Conservation (phyloP, 2,888 invertebrate genomes). For the Glaucopsyche alexis region DNA sequence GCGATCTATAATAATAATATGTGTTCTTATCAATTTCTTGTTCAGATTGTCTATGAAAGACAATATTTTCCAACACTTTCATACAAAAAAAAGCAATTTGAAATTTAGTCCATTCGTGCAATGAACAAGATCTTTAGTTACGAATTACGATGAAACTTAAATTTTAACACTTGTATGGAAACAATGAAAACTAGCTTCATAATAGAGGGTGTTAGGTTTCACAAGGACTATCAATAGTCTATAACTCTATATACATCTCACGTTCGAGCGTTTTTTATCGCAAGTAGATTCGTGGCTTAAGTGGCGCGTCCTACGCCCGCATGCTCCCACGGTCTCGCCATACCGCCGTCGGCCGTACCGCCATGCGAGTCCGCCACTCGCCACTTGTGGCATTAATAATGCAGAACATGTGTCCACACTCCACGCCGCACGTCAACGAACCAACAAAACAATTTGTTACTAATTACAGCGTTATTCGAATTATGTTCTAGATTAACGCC, state of each 20-base stretch:
- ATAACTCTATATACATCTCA: too few species aligned
- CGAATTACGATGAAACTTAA: too few species aligned
- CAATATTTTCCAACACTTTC: too few species aligned
- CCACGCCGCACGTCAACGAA: background rate
- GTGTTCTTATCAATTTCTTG: too few species aligned
- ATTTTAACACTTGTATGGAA: too few species aligned
- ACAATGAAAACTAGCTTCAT: background rate
- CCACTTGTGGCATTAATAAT: constrained; percentile 54
- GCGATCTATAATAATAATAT: too few species aligned
- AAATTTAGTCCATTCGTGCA: too few species aligned
- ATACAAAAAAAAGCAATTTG: too few species aligned
- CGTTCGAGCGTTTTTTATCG: background rate
- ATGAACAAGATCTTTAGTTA: too few species aligned
- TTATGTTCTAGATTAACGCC: background rate
- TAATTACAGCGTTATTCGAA: background rate
- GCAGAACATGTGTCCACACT: constrained; percentile 63
- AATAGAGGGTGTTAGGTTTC: constrained; percentile 2
- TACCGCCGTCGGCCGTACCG: constrained; percentile 34
- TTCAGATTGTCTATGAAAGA: too few species aligned
- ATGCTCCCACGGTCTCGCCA: constrained; percentile 62
- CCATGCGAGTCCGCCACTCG: constrained; percentile 42
- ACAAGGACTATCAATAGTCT: background rate
- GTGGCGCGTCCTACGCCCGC: constrained; percentile 47
- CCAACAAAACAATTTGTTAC: constrained; percentile 10
- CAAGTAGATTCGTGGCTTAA: background rate